Evolutionary conservation across 2,113 vertebrate species (phyloP), one percentile per base, ranked within the genome.

Genomic region (Mirza zaza): DNA sequence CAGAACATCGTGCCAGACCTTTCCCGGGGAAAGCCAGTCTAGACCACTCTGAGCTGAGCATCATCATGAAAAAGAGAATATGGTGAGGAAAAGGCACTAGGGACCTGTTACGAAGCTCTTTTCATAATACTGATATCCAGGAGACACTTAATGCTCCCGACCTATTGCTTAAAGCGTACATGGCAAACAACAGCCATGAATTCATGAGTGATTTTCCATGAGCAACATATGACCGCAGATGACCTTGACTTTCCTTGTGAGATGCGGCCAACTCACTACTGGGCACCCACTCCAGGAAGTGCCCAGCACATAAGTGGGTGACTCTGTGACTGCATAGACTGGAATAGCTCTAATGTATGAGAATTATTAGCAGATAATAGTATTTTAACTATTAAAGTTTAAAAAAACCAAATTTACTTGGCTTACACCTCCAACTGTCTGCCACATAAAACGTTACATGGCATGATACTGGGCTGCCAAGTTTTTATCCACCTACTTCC

Each of bases 401-500:
- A 25, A 76, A 87, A 88, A 85, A 59, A 15, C 18, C 29, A 5
- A 68, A 61, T 20, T 63, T 42, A 4, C 29, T 70, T 63, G 75
- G 94, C 52, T 96, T 75, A 80, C 29, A 55, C 82, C n/a, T 95
- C 79, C 81, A 15, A 32, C 81, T 67, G 76, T 45, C 84, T 18
- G 32, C 34, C 34, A 20, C 45, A 63, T 21, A 45, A 67, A 93
- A 50, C 55, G 18, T 39, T 11, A 3, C 6, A 70, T 63, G 25
- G 20, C 83, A n/a, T 1, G 34, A 45, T 5, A 0, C 8, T 18
- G 45, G 34, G 32, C 45, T 89, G 71, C 75, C 87, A 85, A 61
- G 4, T 12, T 39, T 29, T 48, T 3, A 34, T 48, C 45, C 15
- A 4, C 34, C 29, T 48, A 2, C 32, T 82, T 57, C 3, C 25